Percentiles rank a stretch among this genome's conserved stretches.
Evolutionary conservation across 2,113 vertebrate species (phyloP).

Genomic region (Toxotes jaculatrix): DNA sequence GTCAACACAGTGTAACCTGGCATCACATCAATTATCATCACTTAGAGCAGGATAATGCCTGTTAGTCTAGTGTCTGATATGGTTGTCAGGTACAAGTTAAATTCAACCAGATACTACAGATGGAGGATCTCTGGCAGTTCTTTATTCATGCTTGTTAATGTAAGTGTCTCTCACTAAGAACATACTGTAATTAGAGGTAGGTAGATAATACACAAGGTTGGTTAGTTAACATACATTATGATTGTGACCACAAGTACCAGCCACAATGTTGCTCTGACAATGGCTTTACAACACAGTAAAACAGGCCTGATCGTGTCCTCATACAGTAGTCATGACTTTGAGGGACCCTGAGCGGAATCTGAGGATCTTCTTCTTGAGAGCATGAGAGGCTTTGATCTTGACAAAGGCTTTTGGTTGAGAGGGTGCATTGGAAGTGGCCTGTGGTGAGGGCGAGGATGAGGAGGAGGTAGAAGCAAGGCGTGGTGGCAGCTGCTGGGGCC

Average conservation of each 20-base stretch:
- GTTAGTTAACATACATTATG: conserved; percentile 1
- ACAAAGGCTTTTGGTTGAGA: conserved; percentile 89
- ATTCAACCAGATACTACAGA: conserved; percentile 26
- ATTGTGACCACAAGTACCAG: conserved; percentile 2
- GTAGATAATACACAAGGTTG: background rate
- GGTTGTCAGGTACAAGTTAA: conserved; percentile 19
- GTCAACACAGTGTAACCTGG: conserved; percentile 31
- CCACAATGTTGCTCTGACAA: conserved; percentile 8
- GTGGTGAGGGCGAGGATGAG: conserved; percentile 76
- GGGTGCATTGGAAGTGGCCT: conserved; percentile 61
- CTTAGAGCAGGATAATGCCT: conserved; percentile 21
- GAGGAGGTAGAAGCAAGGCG: conserved; percentile 79
- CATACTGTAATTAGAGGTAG: conserved; percentile 57
- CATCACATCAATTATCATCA: conserved; percentile 33
- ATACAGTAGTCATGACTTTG: conserved; percentile 95
- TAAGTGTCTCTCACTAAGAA: conserved; percentile 19
- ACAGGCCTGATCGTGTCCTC: conserved; percentile 53
- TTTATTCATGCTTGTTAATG: conserved; percentile 12
- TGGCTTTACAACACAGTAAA: conserved; percentile 22
- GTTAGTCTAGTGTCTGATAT: conserved; percentile 26
- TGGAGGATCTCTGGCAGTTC: conserved; percentile 20
- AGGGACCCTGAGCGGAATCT: conserved; percentile 92
- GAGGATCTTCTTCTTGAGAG: conserved; percentile 94
- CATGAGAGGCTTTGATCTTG: conserved; percentile 94
- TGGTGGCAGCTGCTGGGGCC: conserved; percentile 92